These are phyloP conservation scores for Pristionchus japonicus DNA, from an alignment of 2,888 invertebrate species.

Conservation along the genomic window DNA sequence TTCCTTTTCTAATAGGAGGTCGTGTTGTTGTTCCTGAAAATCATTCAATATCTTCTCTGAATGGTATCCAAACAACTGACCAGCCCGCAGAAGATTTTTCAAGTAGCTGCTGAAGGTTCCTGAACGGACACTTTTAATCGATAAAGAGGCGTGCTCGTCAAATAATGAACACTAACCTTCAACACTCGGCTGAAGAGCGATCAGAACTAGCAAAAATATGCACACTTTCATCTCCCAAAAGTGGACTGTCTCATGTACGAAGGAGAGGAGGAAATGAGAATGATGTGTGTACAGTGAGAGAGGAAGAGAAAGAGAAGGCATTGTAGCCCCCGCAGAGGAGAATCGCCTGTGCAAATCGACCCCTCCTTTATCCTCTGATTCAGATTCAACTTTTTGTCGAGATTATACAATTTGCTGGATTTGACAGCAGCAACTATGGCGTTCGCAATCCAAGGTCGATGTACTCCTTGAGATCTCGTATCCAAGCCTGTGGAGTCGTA, in stretches of 20 bases:
- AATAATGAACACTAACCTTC: background rate
- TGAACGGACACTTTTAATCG: background rate
- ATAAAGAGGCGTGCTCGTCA: no score
- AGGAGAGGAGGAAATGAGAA: background rate
- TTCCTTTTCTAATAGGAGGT: background rate
- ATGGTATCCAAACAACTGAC: background rate
- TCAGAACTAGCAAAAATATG: background rate
- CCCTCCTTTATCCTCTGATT: background rate
- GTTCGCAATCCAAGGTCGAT: background rate
- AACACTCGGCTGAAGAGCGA: background rate
- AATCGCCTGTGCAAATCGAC: background rate
- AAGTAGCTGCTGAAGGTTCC: background rate
- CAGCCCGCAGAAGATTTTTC: background rate
- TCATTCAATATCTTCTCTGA: background rate
- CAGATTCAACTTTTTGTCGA: background rate
- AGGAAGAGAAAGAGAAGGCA: background rate
- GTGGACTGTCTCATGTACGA: constrained; percentile 17
- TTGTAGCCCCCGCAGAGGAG: background rate
- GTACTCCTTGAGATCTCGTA: background rate
- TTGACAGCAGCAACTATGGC: background rate
- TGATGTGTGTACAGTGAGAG: constrained; percentile 1
- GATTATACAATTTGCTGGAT: background rate
- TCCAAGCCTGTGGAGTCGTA: no score
- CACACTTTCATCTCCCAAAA: background rate
- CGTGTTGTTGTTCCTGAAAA: background rate